Percentiles rank a stretch among this genome's conserved stretches.
Evolutionary conservation across 2,113 vertebrate species (phyloP).

Genomic region (Stegostoma tigrinum): DNA sequence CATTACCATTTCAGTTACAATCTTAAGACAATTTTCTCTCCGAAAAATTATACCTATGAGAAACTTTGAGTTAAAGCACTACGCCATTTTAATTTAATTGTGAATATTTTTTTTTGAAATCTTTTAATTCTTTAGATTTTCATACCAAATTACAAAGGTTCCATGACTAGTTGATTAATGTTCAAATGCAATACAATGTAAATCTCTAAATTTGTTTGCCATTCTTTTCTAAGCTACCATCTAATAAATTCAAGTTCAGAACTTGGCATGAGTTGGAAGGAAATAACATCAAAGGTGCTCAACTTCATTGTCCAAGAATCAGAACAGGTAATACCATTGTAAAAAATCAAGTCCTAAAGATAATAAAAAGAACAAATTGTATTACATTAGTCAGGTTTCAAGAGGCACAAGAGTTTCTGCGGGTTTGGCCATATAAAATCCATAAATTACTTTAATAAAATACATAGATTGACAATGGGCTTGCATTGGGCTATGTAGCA

Average conservation of each 20-base stretch:
- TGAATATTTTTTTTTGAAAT: neutral
- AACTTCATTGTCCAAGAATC: slow-evolving; percentile 80
- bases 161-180: neutral
- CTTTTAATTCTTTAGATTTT: neutral
- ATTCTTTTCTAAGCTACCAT: slow-evolving; percentile 68
- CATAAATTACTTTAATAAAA: neutral
- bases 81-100: neutral
- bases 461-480: neutral
- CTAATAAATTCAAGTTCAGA: slow-evolving; percentile 70
- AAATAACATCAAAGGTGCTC: slow-evolving; percentile 70
- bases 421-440: neutral
- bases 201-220: slow-evolving; percentile 5
- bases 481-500: neutral
- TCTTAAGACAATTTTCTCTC: neutral
- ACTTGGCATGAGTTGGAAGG: slow-evolving; percentile 73
- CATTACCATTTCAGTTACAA: neutral
- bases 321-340: slow-evolving; percentile 68
- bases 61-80: neutral
- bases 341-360: neutral
- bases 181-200: neutral
- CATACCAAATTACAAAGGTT: neutral
- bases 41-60: neutral
- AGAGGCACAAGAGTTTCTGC: neutral
- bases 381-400: neutral
- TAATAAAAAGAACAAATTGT: neutral